Conservation (phyloP, 1,140 invertebrate genomes). For the Brachystomella parvula region DNA sequence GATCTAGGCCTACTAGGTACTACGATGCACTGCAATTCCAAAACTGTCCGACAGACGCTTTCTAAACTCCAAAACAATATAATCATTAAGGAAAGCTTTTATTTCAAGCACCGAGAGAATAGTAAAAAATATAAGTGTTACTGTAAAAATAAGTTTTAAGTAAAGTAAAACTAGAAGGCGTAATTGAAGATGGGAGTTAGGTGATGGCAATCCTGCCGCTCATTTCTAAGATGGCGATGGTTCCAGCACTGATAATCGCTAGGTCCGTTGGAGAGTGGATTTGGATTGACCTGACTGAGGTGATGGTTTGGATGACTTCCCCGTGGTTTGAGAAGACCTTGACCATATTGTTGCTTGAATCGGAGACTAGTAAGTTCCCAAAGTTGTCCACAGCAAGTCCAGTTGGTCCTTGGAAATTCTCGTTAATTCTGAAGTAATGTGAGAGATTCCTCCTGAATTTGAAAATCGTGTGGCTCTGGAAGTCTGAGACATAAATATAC, state of each 20-base stretch:
- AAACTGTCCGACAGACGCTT: too few species aligned
- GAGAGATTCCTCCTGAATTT: too few species aligned
- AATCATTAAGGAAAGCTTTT: too few species aligned
- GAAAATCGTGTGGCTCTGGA: not conserved
- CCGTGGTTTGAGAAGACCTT: not conserved
- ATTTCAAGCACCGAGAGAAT: too few species aligned
- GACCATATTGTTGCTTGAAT: not conserved
- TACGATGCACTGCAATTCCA: too few species aligned
- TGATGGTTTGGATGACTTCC: not conserved
- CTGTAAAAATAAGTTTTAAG: too few species aligned
- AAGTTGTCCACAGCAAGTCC: slow-evolving; percentile 10
- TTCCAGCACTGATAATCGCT: slow-evolving; percentile 25
- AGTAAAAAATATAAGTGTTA: too few species aligned
- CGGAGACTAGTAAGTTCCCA: slow-evolving; percentile 10
- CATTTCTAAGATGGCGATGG: slow-evolving; percentile 34
- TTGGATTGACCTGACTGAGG: not conserved
- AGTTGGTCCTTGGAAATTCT: not conserved
- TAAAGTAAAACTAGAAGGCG: too few species aligned
- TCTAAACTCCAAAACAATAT: too few species aligned
- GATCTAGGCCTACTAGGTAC: too few species aligned
- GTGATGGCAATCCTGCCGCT: slow-evolving; percentile 24
- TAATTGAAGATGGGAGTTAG: too few species aligned
- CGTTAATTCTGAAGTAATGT: not conserved
- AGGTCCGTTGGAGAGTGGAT: slow-evolving; percentile 35
- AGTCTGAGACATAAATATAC: not conserved